A percentile compares a stretch with the other conserved stretches of the same genome.
Conservation (phyloP, 2,797 vertebrate genomes). For the Poecilia velifera region DNA sequence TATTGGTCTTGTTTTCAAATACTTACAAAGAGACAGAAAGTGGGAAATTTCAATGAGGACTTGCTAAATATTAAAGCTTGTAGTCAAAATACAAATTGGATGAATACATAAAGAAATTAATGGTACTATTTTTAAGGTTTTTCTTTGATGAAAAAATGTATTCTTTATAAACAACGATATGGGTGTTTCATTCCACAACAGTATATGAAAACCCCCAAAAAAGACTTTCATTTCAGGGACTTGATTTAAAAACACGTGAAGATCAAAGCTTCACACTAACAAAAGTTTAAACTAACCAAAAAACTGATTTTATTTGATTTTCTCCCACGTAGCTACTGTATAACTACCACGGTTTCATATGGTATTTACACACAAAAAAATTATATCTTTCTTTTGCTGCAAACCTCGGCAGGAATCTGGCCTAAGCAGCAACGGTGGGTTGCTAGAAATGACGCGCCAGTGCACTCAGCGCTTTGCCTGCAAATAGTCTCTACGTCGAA, state of each 20-base stretch:
- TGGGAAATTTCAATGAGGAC: neutral
- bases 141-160: neutral
- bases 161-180: neutral
- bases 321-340: neutral
- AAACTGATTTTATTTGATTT: neutral
- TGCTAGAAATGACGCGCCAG: neutral
- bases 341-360: neutral
- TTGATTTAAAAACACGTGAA: neutral
- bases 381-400: neutral
- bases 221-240: neutral
- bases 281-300: neutral
- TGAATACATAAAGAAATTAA: neutral
- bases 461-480: neutral
- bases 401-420: neutral
- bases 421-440: neutral
- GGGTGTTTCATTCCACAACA: neutral
- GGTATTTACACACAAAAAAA: neutral
- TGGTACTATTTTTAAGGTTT: neutral
- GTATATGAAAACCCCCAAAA: neutral
- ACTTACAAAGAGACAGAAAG: neutral
- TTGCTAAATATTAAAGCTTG: neutral
- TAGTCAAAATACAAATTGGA: neutral
- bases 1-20: neutral
- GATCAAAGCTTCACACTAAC: neutral
- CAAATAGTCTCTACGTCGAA: neutral